Base-by-base conservation (phyloP, 2,888 invertebrate genomes). In the Lordiphosa fenestrarum region DNA sequence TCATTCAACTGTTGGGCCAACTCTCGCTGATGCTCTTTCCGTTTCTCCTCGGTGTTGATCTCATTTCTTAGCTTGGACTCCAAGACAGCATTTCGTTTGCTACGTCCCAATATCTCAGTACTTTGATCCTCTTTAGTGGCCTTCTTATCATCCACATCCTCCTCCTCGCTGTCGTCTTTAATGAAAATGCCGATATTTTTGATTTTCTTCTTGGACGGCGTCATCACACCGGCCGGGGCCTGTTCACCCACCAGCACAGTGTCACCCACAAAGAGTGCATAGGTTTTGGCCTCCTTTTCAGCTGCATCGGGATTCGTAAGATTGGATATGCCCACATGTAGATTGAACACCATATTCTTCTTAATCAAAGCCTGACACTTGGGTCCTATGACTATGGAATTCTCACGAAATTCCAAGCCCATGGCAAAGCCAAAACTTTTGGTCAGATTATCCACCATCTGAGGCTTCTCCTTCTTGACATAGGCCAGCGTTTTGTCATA, bases 361-460 rank as follows among this genome's bases (percentile, higher is more conserved):
- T 93, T 95, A 0, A 94, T 94, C 2, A 92, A 88, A 1, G 94
- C 93, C 39, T 92, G 93, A 10, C 95, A 95, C 91, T 98, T 99
- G 1, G 96, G 95, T 0, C 96, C 96, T 84, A 99, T 96, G 0
- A 98, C 92, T 54, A 99, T 91, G 0, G 97, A 95, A 75, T 96
- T 96, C 89, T 99, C 99, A 54, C 98, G 94, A 88, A 99, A 99
- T 88, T 99, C 99, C 76, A 99, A 96, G 6, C 99, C 99, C 94
- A 96, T 99, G 0, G 94, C 97, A 91, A 99, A 99, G 91, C 98
- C 99, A 90, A 98, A 96, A 75, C 94, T 96, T 89, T 98, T 99
- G 0, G 98, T 98, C 53, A 99, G 91, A 88, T 95, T 96, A 55
- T 98, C 96, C 0, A 95, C 91, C 72, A 99, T 91, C 59, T 93